Percentiles rank a stretch among this genome's conserved stretches.
Conservation (phyloP, 2,113 vertebrate species). For the Podocnemis expansa region DNA sequence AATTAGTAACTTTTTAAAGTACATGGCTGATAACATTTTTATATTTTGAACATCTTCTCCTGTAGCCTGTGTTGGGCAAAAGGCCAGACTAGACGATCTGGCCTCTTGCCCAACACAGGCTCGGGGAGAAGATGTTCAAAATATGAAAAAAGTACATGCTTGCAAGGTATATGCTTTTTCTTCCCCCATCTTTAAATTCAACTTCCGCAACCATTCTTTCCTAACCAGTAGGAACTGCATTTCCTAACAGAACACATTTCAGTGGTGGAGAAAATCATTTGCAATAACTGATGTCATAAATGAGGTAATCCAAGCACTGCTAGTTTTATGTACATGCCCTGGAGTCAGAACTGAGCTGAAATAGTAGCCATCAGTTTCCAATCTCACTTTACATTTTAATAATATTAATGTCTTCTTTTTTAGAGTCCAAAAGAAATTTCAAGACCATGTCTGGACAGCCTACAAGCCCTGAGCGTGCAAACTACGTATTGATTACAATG, state of each 20-base stretch:
- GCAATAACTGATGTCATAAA: background rate
- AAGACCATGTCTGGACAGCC: slow-evolving; percentile 1
- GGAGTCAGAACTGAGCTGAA: background rate
- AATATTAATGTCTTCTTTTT: background rate
- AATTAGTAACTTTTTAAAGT: background rate
- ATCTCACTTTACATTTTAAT: background rate
- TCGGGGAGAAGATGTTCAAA: too few relatives aligned
- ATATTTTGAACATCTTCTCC: background rate
- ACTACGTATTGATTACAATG: slow-evolving; percentile 65
- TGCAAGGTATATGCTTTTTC: background rate
- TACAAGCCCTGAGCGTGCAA: background rate
- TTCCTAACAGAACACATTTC: background rate
- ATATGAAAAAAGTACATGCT: too few relatives aligned
- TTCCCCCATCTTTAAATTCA: background rate
- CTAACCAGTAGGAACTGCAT: background rate
- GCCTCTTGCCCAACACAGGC: too few relatives aligned
- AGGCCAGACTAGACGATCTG: too few relatives aligned
- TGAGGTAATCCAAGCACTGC: background rate
- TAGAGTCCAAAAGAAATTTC: background rate
- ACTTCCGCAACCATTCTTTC: background rate
- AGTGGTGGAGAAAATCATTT: background rate
- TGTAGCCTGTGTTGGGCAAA: rapidly evolving
- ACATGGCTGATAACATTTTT: background rate
- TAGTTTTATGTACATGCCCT: background rate
- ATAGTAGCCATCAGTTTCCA: background rate